phyloP scores from a whole-genome alignment of 2,113 vertebrate genomes.

The Proterorhinus semilunaris region DNA sequence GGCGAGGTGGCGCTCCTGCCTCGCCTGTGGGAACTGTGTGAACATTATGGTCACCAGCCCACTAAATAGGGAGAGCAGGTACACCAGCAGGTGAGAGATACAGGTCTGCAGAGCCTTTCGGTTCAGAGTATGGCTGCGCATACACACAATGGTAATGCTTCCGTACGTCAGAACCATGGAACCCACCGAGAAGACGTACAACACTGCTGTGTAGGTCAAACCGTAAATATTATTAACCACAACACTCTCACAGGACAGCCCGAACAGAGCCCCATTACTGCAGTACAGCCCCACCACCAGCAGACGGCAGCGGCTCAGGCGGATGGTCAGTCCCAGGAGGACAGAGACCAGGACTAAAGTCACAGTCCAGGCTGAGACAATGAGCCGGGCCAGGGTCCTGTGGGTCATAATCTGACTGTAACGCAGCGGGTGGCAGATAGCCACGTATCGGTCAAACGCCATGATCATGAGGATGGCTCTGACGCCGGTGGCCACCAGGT shows the following conservation, averaged over 20 bases:
- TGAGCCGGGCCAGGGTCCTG: conserved; percentile 51
- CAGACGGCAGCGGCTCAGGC: conserved; percentile 56
- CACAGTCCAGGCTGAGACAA: conserved; percentile 39
- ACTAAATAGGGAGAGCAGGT: conserved; percentile 44
- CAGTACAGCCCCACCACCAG: conserved; percentile 55
- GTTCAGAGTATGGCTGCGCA: conserved; percentile 35
- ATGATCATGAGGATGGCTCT: conserved; percentile 58
- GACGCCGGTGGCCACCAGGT: conserved; percentile 25
- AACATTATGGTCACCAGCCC: conserved; percentile 21
- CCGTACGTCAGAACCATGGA: conserved; percentile 58
- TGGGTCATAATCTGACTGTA: conserved; percentile 57
- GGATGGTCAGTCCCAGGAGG: conserved; percentile 41
- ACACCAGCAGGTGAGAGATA: conserved; percentile 54
- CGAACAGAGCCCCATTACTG: conserved; percentile 65
- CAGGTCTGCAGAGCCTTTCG: conserved; percentile 62
- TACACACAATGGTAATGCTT: conserved; percentile 43
- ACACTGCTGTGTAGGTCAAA: conserved; percentile 15
- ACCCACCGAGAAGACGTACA: conserved; percentile 40
- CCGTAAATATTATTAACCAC: conserved; percentile 61
- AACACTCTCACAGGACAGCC: conserved; percentile 58
- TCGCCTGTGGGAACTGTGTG: conserved; percentile 45
- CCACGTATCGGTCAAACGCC: conserved; percentile 65
- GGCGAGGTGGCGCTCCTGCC: conserved; percentile 41
- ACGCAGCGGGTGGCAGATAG: conserved; percentile 58
- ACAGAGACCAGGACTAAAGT: neutral